Conservation (phyloP, 2,888 invertebrate genomes). For the Melieria picta region DNA sequence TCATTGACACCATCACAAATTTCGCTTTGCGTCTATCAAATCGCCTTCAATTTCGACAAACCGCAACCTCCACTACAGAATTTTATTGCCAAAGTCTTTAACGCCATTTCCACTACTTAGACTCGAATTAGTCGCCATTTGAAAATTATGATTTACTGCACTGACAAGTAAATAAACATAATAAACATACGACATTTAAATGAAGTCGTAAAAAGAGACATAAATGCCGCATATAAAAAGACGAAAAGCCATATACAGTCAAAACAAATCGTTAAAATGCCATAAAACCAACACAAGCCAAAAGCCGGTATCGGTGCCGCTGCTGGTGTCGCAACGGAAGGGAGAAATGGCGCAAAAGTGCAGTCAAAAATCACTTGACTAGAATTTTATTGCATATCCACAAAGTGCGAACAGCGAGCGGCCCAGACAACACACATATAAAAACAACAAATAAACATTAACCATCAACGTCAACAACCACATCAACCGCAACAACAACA, state of each 20-base stretch:
- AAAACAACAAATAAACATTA: constrained; percentile 43
- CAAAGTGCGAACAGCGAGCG: constrained; percentile 19
- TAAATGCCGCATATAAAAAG: constrained; percentile 3
- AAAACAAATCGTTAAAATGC: constrained; percentile 64
- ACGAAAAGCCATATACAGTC: constrained; percentile 44
- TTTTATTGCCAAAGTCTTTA: too few species aligned
- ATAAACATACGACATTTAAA: neutral
- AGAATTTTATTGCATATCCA: constrained; percentile 38
- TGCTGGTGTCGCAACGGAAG: constrained; percentile 12
- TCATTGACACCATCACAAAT: too few species aligned
- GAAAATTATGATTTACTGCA: neutral
- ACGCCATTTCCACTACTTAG: too few species aligned
- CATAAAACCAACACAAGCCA: constrained; percentile 52
- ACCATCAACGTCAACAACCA: constrained; percentile 38
- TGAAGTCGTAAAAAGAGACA: constrained; percentile 12
- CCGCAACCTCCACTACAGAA: too few species aligned
- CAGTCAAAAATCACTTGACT: constrained; percentile 56
- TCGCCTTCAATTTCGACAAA: too few species aligned
- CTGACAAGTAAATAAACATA: neutral
- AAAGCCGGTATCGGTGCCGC: neutral
- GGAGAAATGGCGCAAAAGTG: constrained; percentile 43
- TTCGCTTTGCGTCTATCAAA: too few species aligned
- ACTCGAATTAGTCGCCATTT: neutral
- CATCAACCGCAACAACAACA: constrained; percentile 31
- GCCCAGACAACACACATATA: constrained; percentile 23